Evolutionary conservation across 2,888 invertebrate species (phyloP).

Genomic region (Dasysyrphus tricinctus): DNA sequence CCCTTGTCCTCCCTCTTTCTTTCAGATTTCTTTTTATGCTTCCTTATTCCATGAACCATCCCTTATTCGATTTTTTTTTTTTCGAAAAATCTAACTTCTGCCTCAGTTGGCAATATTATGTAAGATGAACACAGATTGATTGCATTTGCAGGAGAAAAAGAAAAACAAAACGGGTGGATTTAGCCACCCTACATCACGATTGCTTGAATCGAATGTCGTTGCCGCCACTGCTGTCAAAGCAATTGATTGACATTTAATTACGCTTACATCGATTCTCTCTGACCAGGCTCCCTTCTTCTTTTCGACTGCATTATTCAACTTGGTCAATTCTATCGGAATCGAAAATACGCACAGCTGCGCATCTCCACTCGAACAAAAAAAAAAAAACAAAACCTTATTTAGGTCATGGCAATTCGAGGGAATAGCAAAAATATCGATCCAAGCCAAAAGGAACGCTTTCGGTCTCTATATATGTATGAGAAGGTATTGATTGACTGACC

Average conservation of each 20-base stretch:
- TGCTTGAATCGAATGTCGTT: conserved; percentile 26
- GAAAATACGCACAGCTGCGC: conserved; percentile 64
- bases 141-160: not conserved
- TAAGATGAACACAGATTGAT: conserved; percentile 13
- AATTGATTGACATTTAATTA: conserved; percentile 74
- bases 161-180: not conserved
- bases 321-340: conserved; percentile 10
- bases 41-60: no score
- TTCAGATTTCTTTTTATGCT: no score
- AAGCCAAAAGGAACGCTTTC: not conserved
- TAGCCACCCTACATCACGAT: conserved; percentile 44
- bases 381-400: conserved; percentile 49
- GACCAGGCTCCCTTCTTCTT: not conserved
- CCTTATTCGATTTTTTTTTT: no score
- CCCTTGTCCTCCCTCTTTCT: no score
- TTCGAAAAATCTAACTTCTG: no score
- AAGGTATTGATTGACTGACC: conserved; percentile 74
- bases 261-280: conserved; percentile 55
- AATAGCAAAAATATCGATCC: conserved; percentile 63
- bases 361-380: conserved; percentile 33
- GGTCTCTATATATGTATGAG: not conserved
- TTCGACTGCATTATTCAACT: not conserved
- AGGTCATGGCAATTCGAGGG: conserved; percentile 69
- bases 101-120: conserved; percentile 11
- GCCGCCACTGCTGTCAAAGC: conserved; percentile 28